Conservation (phyloP, 1,140 invertebrate species). For the Octopus bimaculoides region DNA sequence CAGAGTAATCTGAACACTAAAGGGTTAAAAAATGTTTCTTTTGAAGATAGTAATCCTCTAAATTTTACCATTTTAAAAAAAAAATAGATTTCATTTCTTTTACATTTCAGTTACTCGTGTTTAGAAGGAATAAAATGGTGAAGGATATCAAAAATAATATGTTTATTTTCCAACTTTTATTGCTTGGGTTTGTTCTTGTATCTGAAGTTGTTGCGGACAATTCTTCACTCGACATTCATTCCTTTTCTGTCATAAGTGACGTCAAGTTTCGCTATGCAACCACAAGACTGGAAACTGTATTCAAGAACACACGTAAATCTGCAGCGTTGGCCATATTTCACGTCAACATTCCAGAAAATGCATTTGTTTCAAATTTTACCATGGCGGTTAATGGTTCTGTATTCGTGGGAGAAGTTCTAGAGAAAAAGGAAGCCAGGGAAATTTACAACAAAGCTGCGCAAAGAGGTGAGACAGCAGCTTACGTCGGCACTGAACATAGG, state of each 20-base stretch:
- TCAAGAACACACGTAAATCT: neutral
- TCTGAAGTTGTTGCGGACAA: too few relatives aligned
- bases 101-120: too few relatives aligned
- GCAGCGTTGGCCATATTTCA: neutral
- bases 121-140: too few relatives aligned
- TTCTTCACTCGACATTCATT: neutral
- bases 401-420: neutral
- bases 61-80: too few relatives aligned
- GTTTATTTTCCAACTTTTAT: too few relatives aligned
- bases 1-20: too few relatives aligned
- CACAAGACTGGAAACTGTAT: neutral
- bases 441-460: neutral
- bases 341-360: neutral
- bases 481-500: neutral
- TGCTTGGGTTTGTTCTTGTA: too few relatives aligned
- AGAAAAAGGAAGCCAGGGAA: neutral
- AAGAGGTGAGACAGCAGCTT: neutral
- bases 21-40: too few relatives aligned
- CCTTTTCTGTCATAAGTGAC: neutral
- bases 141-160: too few relatives aligned
- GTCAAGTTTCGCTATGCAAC: neutral
- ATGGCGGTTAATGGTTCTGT: neutral
- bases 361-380: neutral
- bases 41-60: too few relatives aligned
- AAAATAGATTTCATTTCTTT: too few relatives aligned